These are phyloP conservation scores for Canis aureus DNA, from an alignment of 2,113 vertebrate genomes.

Conservation along the genomic window DNA sequence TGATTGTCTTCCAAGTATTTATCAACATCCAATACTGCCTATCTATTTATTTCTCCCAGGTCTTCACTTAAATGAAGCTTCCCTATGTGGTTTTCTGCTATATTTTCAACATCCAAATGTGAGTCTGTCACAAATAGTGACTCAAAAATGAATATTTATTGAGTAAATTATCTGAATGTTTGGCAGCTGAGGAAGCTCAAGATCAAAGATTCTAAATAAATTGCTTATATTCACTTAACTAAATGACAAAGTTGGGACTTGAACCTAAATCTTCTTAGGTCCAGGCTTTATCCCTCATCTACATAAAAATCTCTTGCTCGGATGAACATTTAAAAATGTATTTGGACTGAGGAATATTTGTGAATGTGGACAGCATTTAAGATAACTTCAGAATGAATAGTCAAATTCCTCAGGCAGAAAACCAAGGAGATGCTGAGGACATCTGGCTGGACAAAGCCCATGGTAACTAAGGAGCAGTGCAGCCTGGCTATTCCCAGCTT, in stretches of 20 bases:
- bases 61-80: not conserved
- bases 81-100: not conserved
- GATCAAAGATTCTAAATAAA: slow-evolving; percentile 28
- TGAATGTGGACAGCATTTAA: slow-evolving; percentile 33
- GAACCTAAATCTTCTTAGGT: slow-evolving; percentile 12
- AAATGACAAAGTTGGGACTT: not conserved
- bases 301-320: not conserved
- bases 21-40: not conserved
- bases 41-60: not conserved
- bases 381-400: slow-evolving; percentile 64
- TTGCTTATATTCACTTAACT: not conserved
- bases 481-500: slow-evolving; percentile 37
- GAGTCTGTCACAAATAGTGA: not conserved
- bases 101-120: not conserved
- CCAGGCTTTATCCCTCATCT: not conserved
- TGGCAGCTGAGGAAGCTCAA: not conserved
- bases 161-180: not conserved
- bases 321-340: not conserved
- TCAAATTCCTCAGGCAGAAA: slow-evolving; percentile 56
- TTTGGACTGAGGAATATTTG: not conserved
- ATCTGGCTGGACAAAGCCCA: slow-evolving; percentile 46
- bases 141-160: not conserved
- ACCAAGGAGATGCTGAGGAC: slow-evolving; percentile 59
- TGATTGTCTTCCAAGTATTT: not conserved
- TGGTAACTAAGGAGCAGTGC: slow-evolving; percentile 59